Percentiles rank a stretch among this genome's conserved stretches.
Conservation (phyloP, 2,113 vertebrate genomes). For the Riparia riparia region DNA sequence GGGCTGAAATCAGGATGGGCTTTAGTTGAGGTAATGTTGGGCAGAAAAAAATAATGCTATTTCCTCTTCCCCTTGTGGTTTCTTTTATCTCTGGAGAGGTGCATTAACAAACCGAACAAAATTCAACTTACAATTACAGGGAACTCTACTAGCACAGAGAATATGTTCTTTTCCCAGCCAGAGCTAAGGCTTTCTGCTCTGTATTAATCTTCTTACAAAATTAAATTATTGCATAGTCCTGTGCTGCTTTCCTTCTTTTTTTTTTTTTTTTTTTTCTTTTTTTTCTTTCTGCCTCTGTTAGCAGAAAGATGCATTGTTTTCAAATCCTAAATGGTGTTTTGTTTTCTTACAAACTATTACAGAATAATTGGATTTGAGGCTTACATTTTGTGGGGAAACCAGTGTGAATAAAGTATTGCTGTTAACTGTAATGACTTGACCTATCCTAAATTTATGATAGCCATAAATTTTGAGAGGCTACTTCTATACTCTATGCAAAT, state of each 20-base stretch:
- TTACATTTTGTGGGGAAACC: not conserved
- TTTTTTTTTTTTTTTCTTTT: too few relatives aligned
- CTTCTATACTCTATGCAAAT: not conserved
- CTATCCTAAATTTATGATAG: not conserved
- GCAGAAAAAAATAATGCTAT: not conserved
- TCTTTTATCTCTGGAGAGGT: not conserved
- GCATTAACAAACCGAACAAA: not conserved
- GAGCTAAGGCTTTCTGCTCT: not conserved
- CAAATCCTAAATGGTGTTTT: slow-evolving; percentile 19
- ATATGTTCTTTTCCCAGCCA: not conserved
- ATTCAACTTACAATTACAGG: not conserved
- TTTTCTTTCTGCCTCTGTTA: not conserved
- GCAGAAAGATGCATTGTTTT: slow-evolving; percentile 58
- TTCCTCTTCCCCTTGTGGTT: not conserved
- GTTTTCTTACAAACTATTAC: not conserved
- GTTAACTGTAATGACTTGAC: not conserved
- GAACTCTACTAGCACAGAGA: not conserved
- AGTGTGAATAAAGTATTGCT: not conserved
- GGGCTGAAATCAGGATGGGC: not conserved
- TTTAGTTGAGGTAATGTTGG: not conserved
- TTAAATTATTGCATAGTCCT: not conserved
- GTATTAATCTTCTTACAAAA: slow-evolving; percentile 43
- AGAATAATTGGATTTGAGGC: slow-evolving; percentile 8
- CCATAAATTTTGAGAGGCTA: not conserved
- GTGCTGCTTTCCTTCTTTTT: not conserved